Percentiles rank a stretch among this genome's conserved stretches.
These are phyloP conservation scores for Tringa solitaria DNA, from an alignment of 2,113 vertebrate genomes.

Conservation along the genomic window DNA sequence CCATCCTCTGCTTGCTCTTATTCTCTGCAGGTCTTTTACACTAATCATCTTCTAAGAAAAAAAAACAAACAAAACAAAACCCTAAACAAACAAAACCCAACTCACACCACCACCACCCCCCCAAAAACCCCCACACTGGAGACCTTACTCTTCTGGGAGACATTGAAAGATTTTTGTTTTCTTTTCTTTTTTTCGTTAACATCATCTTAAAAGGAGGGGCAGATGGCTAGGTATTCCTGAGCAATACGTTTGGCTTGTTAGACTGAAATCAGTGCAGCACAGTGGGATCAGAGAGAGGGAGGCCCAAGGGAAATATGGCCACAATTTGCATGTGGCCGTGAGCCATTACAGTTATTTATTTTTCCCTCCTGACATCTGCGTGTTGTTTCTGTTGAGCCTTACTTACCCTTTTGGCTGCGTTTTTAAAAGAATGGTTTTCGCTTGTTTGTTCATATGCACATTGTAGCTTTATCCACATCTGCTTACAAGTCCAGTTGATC, in stretches of 20 bases:
- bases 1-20: background rate
- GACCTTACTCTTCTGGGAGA: background rate
- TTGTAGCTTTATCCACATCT: conserved; percentile 22
- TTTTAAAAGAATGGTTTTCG: background rate
- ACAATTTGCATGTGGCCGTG: conserved; percentile 1
- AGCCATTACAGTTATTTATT: conserved; percentile 38
- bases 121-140: background rate
- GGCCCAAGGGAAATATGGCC: background rate
- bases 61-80: background rate
- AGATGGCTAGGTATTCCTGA: background rate
- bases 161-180: background rate
- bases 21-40: background rate
- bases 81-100: background rate
- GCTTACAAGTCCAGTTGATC: background rate
- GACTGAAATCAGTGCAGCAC: background rate
- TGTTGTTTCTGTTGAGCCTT: conserved; percentile 26
- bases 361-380: conserved; percentile 47
- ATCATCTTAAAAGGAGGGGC: background rate
- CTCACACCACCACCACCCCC: background rate
- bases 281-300: background rate
- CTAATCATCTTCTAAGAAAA: background rate
- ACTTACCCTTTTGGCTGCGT: conserved; percentile 34
- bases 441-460: background rate
- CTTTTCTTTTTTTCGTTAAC: background rate
- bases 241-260: background rate